Percentiles rank a stretch among this genome's conserved stretches.
These are phyloP conservation scores for Drosophila quinaria DNA, from an alignment of 2,888 invertebrate genomes.

Conservation along the genomic window DNA sequence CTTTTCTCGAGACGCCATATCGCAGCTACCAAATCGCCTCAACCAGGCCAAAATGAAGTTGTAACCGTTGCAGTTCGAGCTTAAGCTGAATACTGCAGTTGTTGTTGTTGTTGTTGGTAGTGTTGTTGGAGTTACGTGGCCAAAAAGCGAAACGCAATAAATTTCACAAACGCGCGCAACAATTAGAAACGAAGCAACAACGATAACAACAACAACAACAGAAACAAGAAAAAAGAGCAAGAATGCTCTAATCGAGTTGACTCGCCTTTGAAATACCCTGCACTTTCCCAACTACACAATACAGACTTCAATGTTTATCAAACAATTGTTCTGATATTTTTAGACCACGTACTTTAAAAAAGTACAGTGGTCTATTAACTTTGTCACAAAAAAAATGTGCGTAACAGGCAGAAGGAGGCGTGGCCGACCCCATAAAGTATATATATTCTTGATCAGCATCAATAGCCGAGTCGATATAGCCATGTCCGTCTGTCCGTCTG, in stretches of 20 bases:
- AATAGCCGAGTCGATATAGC: no score
- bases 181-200: slow-evolving; percentile 75
- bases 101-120: slow-evolving; percentile 22
- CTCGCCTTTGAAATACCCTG: slow-evolving; percentile 30
- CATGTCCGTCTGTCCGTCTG: no score
- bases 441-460: no score
- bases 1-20: slow-evolving; percentile 66
- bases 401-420: no score
- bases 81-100: slow-evolving; percentile 17
- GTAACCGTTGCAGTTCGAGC: slow-evolving; percentile 33
- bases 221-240: slow-evolving; percentile 26
- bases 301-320: neutral
- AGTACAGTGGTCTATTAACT: no score
- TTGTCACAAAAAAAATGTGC: no score
- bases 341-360: no score
- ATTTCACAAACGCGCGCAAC: slow-evolving; percentile 80
- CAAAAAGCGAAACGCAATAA: slow-evolving; percentile 77
- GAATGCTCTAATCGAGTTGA: slow-evolving; percentile 20
- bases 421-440: no score
- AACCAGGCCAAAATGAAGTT: slow-evolving; percentile 60
- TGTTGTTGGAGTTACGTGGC: slow-evolving; percentile 58
- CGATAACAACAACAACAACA: slow-evolving; percentile 16
- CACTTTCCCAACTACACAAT: neutral
- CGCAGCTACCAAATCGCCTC: slow-evolving; percentile 70
- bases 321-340: no score